A percentile compares a stretch with the other conserved stretches of the same genome.
Evolutionary conservation across 2,888 invertebrate species (phyloP).

Genomic region (Parnassius smintheus): DNA sequence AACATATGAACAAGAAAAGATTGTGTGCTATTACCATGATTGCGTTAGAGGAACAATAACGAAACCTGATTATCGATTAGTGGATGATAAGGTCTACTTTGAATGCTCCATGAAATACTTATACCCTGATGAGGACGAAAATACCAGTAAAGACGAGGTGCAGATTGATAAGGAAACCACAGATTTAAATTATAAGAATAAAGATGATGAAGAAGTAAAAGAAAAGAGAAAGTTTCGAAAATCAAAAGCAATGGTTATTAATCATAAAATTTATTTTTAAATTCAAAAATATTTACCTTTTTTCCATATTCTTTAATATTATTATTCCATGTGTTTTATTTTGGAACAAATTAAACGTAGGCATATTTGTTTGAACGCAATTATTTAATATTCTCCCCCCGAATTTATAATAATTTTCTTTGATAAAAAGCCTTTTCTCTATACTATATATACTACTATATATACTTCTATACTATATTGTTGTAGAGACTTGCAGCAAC

Average conservation of each 20-base stretch:
- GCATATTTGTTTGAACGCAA: no score
- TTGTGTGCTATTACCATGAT: slow-evolving; percentile 82
- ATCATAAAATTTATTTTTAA: slow-evolving; percentile 75
- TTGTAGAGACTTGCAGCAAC: no score
- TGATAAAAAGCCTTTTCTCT: no score
- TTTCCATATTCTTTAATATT: no score
- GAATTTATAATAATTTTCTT: no score
- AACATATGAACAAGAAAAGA: slow-evolving; percentile 82
- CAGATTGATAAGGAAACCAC: slow-evolving; percentile 19
- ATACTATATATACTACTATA: no score
- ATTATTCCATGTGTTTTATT: no score
- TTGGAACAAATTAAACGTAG: no score
- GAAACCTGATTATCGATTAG: slow-evolving; percentile 67
- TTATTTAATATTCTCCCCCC: no score
- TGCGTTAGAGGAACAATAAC: slow-evolving; percentile 71
- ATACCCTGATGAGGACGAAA: slow-evolving; percentile 41
- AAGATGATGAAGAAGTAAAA: slow-evolving; percentile 37
- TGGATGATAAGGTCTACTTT: slow-evolving; percentile 70
- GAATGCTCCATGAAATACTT: slow-evolving; percentile 66
- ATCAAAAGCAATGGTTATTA: slow-evolving; percentile 71
- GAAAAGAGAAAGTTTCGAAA: slow-evolving; percentile 40
- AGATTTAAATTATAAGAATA: slow-evolving; percentile 29
- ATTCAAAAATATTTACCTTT: background rate
- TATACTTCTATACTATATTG: no score
- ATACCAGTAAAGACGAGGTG: slow-evolving; percentile 33